Percentiles rank a stretch among this genome's conserved stretches.
These are phyloP conservation scores for Palythoa grandiflora DNA, from an alignment of 92 coral and sea anemone genomes.

Conservation along the genomic window DNA sequence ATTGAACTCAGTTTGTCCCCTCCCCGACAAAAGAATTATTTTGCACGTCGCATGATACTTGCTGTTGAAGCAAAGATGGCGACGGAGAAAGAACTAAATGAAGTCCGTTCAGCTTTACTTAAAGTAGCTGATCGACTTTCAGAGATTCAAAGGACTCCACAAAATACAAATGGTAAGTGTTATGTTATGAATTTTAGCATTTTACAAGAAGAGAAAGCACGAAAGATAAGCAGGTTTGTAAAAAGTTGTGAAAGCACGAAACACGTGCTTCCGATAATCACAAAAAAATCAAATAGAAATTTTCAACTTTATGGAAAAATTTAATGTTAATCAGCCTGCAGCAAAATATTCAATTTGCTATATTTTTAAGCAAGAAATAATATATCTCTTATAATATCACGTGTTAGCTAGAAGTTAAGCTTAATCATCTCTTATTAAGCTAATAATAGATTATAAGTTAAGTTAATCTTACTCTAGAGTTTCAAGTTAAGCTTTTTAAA, in stretches of 20 bases:
- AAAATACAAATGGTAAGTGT: slow-evolving; percentile 5
- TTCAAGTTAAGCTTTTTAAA: too few relatives aligned
- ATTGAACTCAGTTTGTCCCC: too few relatives aligned
- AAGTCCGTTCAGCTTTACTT: slow-evolving; percentile 57
- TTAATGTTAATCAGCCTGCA: neutral
- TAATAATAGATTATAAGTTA: too few relatives aligned
- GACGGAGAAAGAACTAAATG: slow-evolving; percentile 41
- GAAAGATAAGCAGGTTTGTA: neutral
- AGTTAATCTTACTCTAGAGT: too few relatives aligned
- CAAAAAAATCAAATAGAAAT: slow-evolving; percentile 1
- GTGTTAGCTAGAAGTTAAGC: too few relatives aligned
- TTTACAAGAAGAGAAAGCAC: slow-evolving; percentile 3
- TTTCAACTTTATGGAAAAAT: slow-evolving; percentile 1
- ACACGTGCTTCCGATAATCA: slow-evolving; percentile 5
- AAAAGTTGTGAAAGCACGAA: slow-evolving; percentile 11
- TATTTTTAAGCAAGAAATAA: too few relatives aligned
- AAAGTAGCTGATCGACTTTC: slow-evolving; percentile 65
- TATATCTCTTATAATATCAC: too few relatives aligned
- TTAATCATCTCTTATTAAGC: too few relatives aligned
- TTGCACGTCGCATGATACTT: slow-evolving; percentile 1
- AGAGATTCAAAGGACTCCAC: slow-evolving; percentile 24
- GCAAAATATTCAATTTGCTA: too few relatives aligned
- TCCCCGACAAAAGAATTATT: neutral
- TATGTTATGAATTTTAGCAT: slow-evolving; percentile 5
- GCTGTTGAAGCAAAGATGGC: neutral